Conservation (phyloP, 2,797 vertebrate species). For the Hipposideros larvatus region DNA sequence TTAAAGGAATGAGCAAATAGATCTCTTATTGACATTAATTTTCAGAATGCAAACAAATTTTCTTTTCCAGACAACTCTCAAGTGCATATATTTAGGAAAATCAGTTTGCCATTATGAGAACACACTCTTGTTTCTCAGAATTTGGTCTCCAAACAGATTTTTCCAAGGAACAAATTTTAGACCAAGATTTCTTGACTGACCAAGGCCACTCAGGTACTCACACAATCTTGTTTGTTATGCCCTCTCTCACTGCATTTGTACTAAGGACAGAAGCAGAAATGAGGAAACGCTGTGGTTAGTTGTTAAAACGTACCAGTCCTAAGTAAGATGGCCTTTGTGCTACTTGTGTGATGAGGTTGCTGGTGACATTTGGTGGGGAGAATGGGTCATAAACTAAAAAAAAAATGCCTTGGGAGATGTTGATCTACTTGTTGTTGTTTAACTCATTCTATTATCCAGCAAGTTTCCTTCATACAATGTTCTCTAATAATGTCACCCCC, state of each 20-base stretch:
- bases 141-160: not conserved
- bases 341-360: not conserved
- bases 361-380: not conserved
- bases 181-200: not conserved
- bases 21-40: not conserved
- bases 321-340: not conserved
- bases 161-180: not conserved
- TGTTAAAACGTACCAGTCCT: not conserved
- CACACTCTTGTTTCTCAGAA: not conserved
- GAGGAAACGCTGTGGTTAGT: not conserved
- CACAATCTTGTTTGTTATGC: not conserved
- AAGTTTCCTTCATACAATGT: not conserved
- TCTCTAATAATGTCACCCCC: not conserved
- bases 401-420: slow-evolving; percentile 47
- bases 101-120: not conserved
- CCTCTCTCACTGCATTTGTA: not conserved
- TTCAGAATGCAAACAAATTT: not conserved
- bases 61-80: not conserved
- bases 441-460: slow-evolving; percentile 21
- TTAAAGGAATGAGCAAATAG: not conserved
- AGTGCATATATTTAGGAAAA: not conserved
- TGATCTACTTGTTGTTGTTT: not conserved
- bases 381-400: not conserved
- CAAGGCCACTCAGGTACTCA: not conserved
- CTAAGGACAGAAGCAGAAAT: not conserved